Evolutionary conservation across 2,888 invertebrate genomes (phyloP), one percentile per base, ranked within the genome.

Genomic region (Bombylius discolor): DNA sequence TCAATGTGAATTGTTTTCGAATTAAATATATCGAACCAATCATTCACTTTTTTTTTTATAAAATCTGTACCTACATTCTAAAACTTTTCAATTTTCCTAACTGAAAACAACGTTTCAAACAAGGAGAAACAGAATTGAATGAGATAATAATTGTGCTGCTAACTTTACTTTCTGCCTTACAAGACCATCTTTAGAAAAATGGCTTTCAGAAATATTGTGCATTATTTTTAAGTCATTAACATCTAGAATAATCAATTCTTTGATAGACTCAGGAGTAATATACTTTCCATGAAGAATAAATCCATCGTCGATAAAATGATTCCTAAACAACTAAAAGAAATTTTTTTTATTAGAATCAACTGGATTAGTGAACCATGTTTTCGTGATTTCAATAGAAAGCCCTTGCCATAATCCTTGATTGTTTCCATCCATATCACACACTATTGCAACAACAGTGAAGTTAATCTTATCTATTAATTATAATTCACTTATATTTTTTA

Each of bases 71-170:
- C n/a, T n/a, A n/a, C n/a, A 58, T 49, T 64, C 59, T 12, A 51
- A 5, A 60, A 60, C 61, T 51, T 36, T 50, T 49, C 8, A 51
- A 14, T 31, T 47, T 48, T n/a, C 62, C 62, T 42, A 58, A 46
- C 4, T 49, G 49, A 23, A 61, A 59, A 59, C 61, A 58, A 52
- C 63, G 31, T 7, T 32, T 53, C 42, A 65, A 56, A 8, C 60
- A 62, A 7, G 23, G 47, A 9, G 63, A 59, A 45, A 60, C 55
- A 9, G 62, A 62, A 45, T 63, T n/a, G n/a, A n/a, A n/a, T n/a
- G 60, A 6, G 64, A 61, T 60, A 65, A 64, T 34, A 64, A 44
- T 60, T 64, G 62, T 7, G 62, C 58, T 5, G 63, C 60, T 47
- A 51, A 57, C 42, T 58, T 44, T 14, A 56, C 14, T 49, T 51